Base-by-base conservation (phyloP, 2,888 invertebrate species). In the Apoda limacodes region DNA sequence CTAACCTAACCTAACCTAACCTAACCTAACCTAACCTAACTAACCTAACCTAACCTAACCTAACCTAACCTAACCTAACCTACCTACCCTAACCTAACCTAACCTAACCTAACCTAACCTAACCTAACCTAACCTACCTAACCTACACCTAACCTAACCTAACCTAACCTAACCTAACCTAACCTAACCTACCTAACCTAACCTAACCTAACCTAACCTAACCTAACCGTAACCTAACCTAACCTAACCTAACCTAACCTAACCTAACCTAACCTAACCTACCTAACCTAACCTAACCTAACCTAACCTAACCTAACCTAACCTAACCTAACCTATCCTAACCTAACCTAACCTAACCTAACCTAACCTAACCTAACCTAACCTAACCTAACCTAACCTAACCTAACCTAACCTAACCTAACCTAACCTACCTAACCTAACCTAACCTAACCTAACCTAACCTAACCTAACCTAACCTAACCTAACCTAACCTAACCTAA, bases 1-100 rank as follows among this genome's bases (percentile, higher is more conserved):
- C 41, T 41, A 45, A 42, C 42, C 44, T 45, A 42, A 42, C 40
- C 42, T 40, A 42, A 45, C 42, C 42, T 45, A 45, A 45, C 42
- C 42, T 40, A 45, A 40, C 41, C 42, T 42, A 42, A 42, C 39
- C 40, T 42, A 44, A 41, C 41, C 41, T 42, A 44, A 42, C 41
- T 40, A 37, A 42, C 38, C 41, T 40, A 38, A 41, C 38, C 41
- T 38, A 38, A 42, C 35, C 41, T 36, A 36, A 40, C 39, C 41
- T 41, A 41, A 44, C 40, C 38, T 39, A 43, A 40, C 37, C 39
- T 39, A 39, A 37, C 37, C 41, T 36, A 41, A 38, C 38, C 40
- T 36, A 38, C 34, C 37, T 36, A 35, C 33, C 37, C 35, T 38
- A 35, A 33, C 34, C 37, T 30, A 31, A 34, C 36, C 32, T 32